Evolutionary conservation across 2,113 vertebrate genomes (phyloP), one percentile per base, ranked within the genome.

Genomic region (rabbit (Oryctolagus cuniculus)): DNA sequence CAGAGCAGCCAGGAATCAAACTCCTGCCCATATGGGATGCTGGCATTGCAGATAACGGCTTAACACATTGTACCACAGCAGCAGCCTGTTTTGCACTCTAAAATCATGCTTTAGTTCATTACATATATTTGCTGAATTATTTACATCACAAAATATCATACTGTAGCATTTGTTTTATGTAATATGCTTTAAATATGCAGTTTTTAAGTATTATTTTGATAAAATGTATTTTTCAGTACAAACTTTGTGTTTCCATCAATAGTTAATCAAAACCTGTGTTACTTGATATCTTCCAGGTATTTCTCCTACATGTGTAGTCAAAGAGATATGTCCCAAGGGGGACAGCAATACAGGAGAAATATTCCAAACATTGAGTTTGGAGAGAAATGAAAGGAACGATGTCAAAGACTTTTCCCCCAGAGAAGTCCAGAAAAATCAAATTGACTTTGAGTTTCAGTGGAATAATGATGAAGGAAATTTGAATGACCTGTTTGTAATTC

Each of bases 241-340:
- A 63, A 73, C 4, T 83, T 44, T 61, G 55, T n/a, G 36, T 77
- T 86, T 95, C n/a, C 38, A 64, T 29, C 58, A 38, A 0, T 58
- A 77, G n/a, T 67, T 90, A 81, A 91, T 84, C 27, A 51, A 27
- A 36, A 70, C 13, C n/a, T 49, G 0, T 10, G 3, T 17, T 74
- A 66, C 16, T 66, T 25, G 89, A 10, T 89, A 13, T 96, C 44
- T 96, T 44, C 10, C 63, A 96, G 86, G 63, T 64, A 63, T 49
- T 29, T 34, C 91, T 80, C 19, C 73, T 78, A 74, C 61, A 51
- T 49, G 10, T n/a, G 4, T 72, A 44, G 64, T 82, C 66, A 81
- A 95, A 19, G 34, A 81, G 82, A 67, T 49, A 34, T 8, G 44
- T 36, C 49, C 70, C 66, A 78, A 70, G 64, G 44, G 16, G 16